Percentiles rank a stretch among this genome's conserved stretches.
phyloP scores from a whole-genome alignment of 2,113 vertebrate genomes.

The Mastomys natalensis region DNA sequence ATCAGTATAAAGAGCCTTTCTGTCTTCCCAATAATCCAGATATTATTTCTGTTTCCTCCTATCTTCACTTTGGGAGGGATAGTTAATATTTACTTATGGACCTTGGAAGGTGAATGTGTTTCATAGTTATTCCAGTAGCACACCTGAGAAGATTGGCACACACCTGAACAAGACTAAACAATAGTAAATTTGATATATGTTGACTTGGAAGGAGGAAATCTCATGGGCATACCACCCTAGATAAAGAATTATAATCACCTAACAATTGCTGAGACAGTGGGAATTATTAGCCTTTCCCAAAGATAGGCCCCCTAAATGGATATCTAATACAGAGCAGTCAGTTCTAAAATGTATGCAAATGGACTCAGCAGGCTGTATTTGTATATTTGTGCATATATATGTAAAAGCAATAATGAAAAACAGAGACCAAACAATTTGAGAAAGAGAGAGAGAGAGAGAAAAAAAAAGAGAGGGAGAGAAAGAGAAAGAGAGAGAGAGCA shows the following conservation, averaged over 20 bases:
- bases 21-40: neutral
- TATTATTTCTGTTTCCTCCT: constrained; percentile 24
- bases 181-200: neutral
- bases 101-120: neutral
- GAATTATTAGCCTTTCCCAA: neutral
- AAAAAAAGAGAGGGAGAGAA: too few relatives aligned
- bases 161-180: neutral
- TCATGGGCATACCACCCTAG: neutral
- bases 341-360: neutral
- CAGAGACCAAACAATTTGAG: neutral
- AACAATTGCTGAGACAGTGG: neutral
- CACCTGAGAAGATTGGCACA: neutral
- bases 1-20: neutral
- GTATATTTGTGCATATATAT: neutral
- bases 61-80: neutral
- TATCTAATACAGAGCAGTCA: neutral
- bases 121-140: neutral
- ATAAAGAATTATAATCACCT: neutral
- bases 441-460: neutral
- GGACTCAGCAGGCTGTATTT: neutral
- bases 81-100: neutral
- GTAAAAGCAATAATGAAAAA: neutral
- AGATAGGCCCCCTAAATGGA: neutral
- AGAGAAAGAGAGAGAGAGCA: neutral
- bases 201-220: neutral